Evolutionary conservation across 1,140 invertebrate genomes (phyloP), one percentile per base, ranked within the genome.

Genomic region (Drosophila pseudoananassae): DNA sequence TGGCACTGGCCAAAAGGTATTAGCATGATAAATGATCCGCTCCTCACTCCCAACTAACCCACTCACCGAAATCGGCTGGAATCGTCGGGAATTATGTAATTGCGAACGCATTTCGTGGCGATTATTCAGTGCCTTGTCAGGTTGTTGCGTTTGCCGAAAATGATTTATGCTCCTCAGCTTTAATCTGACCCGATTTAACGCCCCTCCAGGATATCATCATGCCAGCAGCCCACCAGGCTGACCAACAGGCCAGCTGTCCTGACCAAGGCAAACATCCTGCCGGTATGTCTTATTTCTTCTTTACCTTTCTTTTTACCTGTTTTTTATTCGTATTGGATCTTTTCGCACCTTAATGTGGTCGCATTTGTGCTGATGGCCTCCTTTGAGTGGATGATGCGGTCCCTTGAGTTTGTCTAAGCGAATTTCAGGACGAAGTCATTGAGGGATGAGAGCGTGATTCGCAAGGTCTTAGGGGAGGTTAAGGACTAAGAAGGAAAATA

Each of bases 21-120:
- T 87, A 87, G 82, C 66, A 87, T 87, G 82, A 87, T 87, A 88
- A 88, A 87, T 87, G 78, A 70, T 56, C 31, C 29, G 4, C 36
- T 31, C 36, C 45, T 56, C 63, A 57, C 63, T 10, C 54, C 31
- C 46, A 53, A 29, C 50, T 65, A 80, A 76, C 74, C 76, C 65
- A 81, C 61, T 68, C 60, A 38, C 73, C 25, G 15, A n/a, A 54
- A 66, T 66, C 63, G 27, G 29, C 56, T 58, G 45, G 45, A 65
- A 65, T 65, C 66, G 27, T 51, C 52, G 70, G 45, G 55, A 75
- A 72, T 87, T 87, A 78, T 76, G 50, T 78, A 87, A 87, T 84
- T 59, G 69, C 50, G 46, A 53, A 54, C 61, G 66, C 58, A 51
- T 57, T 71, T 59, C 51, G 31, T 33, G 23, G 46, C 40, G 61